Percentiles rank a stretch among this genome's conserved stretches.
Conservation (phyloP, 1,140 invertebrate genomes). For the Parasteatoda tepidariorum region DNA sequence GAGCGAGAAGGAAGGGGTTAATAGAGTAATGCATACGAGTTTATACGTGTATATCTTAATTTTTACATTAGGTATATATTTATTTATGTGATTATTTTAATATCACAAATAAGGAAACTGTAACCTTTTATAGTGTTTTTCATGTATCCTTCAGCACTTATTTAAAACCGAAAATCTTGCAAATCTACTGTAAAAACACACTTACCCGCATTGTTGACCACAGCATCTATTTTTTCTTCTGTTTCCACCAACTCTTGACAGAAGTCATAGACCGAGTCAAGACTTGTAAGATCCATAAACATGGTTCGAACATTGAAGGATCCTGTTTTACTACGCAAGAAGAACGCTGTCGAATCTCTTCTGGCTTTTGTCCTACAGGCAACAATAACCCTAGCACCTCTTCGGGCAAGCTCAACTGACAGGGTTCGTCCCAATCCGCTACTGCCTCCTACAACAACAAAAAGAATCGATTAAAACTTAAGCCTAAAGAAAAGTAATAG, state of each 20-base stretch:
- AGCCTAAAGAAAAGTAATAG: no score
- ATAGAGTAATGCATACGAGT: no score
- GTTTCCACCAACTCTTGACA: slow-evolving; percentile 74
- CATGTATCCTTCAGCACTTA: neutral
- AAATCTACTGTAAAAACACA: neutral
- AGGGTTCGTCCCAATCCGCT: slow-evolving; percentile 67
- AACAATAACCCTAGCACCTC: slow-evolving; percentile 78
- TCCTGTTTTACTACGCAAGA: slow-evolving; percentile 66
- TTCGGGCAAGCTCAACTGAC: slow-evolving; percentile 66
- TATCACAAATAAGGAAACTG: no score
- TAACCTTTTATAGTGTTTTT: no score
- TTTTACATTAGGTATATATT: no score
- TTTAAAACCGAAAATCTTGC: neutral
- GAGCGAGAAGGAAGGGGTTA: no score
- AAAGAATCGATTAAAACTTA: neutral
- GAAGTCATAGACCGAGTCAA: slow-evolving; percentile 79
- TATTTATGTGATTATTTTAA: no score
- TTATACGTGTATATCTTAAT: no score
- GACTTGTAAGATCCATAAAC: slow-evolving; percentile 78
- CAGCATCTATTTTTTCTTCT: slow-evolving; percentile 76
- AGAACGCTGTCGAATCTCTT: slow-evolving; percentile 67
- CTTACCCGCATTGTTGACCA: slow-evolving; percentile 82
- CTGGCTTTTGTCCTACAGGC: slow-evolving; percentile 75
- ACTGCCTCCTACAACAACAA: slow-evolving; percentile 66
- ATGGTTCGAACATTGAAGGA: slow-evolving; percentile 70